These are phyloP conservation scores for Telmatochromis brachygnathus DNA, from an alignment of 2,113 vertebrate species.

Conservation along the genomic window DNA sequence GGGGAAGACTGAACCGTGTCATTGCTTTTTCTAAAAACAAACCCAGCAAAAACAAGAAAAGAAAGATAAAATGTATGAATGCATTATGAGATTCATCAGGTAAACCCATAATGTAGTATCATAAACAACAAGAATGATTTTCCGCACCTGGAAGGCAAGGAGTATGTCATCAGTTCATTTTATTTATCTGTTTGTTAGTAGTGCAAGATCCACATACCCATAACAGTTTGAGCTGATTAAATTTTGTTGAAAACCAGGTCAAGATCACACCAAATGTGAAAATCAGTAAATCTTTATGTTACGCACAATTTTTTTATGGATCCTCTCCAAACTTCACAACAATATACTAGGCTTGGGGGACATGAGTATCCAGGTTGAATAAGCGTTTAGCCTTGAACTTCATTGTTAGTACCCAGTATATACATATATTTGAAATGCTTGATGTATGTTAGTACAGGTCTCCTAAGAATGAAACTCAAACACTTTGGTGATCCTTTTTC, in stretches of 20 bases:
- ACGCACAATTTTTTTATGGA: rapidly evolving
- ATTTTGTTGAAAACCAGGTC: neutral
- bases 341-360: rapidly evolving
- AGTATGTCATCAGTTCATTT: neutral
- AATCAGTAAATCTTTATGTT: neutral
- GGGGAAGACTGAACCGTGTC: neutral
- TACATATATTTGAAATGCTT: neutral
- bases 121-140: neutral
- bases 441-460: neutral
- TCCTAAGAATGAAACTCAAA: neutral
- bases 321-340: neutral
- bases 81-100: neutral
- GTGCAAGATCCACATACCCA: neutral
- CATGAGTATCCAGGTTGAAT: neutral
- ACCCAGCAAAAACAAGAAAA: neutral
- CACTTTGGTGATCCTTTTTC: neutral
- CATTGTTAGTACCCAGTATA: neutral
- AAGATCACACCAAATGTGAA: neutral
- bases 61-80: neutral
- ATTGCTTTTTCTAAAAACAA: neutral
- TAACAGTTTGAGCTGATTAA: neutral
- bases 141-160: rapidly evolving
- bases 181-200: neutral
- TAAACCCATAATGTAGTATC: neutral
- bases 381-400: rapidly evolving